Base-by-base conservation (phyloP, 2,797 vertebrate species). In the Cirrhinus mrigala region DNA sequence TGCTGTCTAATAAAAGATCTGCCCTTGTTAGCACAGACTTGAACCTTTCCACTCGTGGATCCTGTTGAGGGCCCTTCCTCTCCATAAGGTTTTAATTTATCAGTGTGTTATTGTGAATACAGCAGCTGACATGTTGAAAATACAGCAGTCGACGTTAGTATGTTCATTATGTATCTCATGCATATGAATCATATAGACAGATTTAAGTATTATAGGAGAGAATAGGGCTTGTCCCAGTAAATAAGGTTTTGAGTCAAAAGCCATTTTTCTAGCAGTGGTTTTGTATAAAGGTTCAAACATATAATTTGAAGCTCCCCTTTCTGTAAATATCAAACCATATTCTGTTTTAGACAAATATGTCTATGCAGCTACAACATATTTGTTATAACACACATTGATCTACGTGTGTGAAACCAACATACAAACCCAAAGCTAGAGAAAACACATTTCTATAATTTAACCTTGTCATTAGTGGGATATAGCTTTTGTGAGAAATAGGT, bases 21-120 rank as follows among this genome's bases (percentile, higher is more conserved):
- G 71, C 44, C 71, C 71, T 40, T 83, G 81, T 76, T 83, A 83
- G 71, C 81, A 83, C 81, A 83, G 81, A 75, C 58, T 76, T 76
- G 14, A 83, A 83, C 81, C 82, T 83, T 83, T 83, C 52, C 7
- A 29, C 66, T 79, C 40, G 8, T 52, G 37, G 44, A 74, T 74
- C n/a, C 24, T 66, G 82, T 66, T 37, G 58, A 76, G 46, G 58
- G 27, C 62, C 9, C n/a, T 64, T 79, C 58, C 56, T 64, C 15
- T 54, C 58, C 14, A 44, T 37, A 54, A 50, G 46, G 44, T 66
- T 83, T 83, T 64, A 14, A 83, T 76, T 75, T 66, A 75, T 52
- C 71, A 52, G 33, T 12, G 54, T 74, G 81, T 82, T 64, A 64
- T 50, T 37, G 44, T 60, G 40, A 50, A 33, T 50, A 58, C 44